phyloP scores from a whole-genome alignment of 2,888 invertebrate species.

The Lycocerus yunnanus region DNA sequence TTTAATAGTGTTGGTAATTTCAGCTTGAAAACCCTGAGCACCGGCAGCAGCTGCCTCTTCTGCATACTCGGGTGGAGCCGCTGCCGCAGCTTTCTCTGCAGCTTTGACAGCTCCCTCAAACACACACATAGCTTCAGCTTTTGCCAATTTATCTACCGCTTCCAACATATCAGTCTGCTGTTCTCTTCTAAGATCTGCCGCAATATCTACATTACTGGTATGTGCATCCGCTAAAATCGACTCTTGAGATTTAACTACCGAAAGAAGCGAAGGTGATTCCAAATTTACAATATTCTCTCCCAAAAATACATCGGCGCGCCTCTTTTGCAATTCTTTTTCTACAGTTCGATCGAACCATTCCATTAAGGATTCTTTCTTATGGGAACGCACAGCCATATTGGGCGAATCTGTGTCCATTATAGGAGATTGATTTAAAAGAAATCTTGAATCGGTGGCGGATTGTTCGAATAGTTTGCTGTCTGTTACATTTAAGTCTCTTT shows the following conservation, averaged over 20 bases:
- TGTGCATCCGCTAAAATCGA: conserved; percentile 42
- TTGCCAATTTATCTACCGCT: conserved; percentile 54
- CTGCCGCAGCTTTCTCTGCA: conserved; percentile 54
- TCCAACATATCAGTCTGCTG: conserved; percentile 52
- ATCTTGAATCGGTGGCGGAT: neutral
- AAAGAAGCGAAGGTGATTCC: conserved; percentile 3
- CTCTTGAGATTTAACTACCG: neutral
- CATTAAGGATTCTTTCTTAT: neutral
- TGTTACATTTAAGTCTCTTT: neutral
- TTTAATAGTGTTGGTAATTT: conserved; percentile 47
- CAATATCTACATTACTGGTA: conserved; percentile 48
- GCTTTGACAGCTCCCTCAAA: conserved; percentile 56
- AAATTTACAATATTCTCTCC: conserved; percentile 22
- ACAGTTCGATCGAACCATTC: conserved; percentile 33
- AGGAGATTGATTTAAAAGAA: conserved; percentile 1
- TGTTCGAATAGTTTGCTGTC: neutral
- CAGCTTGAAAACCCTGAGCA: conserved; percentile 45
- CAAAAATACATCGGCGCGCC: conserved; percentile 22
- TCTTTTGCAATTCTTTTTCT: conserved; percentile 31
- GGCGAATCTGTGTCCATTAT: neutral
- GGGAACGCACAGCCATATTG: neutral
- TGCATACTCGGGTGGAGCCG: conserved; percentile 55
- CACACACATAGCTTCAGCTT: conserved; percentile 54
- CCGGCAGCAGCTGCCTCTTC: conserved; percentile 57
- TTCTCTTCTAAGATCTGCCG: conserved; percentile 40